A percentile compares a stretch with the other conserved stretches of the same genome.
These are phyloP conservation scores for Zaprionus inermis DNA, from an alignment of 1,140 invertebrate species.

Conservation along the genomic window DNA sequence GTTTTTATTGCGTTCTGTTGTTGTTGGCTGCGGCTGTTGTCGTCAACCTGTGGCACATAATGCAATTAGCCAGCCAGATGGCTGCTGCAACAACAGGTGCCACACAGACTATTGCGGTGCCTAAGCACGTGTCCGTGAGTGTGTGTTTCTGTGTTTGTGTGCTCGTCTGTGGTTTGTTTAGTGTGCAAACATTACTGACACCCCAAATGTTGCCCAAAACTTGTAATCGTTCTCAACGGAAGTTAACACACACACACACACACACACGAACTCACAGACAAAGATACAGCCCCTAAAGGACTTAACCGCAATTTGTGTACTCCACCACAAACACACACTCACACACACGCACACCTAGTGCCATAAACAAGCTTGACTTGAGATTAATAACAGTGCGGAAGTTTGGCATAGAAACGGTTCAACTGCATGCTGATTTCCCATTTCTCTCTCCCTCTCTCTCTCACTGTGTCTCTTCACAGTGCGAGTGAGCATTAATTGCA, in stretches of 20 bases:
- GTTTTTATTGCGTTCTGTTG: conserved; percentile 47
- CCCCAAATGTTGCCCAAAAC: conserved; percentile 56
- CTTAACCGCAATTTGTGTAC: conserved; percentile 52
- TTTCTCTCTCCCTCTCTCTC: neutral
- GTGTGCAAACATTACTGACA: conserved; percentile 2
- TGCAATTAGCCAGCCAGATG: conserved; percentile 64
- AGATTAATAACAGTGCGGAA: conserved; percentile 19
- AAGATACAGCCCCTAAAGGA: conserved; percentile 28
- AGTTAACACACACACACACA: conserved; percentile 33
- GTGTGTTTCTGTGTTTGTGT: neutral
- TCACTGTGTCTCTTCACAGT: neutral
- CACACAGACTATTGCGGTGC: conserved; percentile 43
- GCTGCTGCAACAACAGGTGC: conserved; percentile 56
- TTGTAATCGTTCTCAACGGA: conserved; percentile 33
- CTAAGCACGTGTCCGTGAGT: conserved; percentile 36
- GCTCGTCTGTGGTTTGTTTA: conserved; percentile 8
- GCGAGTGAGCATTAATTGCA: conserved; percentile 26
- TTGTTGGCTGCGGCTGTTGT: conserved; percentile 52
- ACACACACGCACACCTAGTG: conserved; percentile 34
- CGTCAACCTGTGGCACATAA: conserved; percentile 47
- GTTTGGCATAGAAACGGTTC: neutral
- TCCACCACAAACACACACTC: conserved; percentile 46
- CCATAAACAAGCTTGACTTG: conserved; percentile 40
- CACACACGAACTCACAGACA: conserved; percentile 25
- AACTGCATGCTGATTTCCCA: neutral